Conservation (phyloP, 2,888 invertebrate species). For the Octodonta nipae region DNA sequence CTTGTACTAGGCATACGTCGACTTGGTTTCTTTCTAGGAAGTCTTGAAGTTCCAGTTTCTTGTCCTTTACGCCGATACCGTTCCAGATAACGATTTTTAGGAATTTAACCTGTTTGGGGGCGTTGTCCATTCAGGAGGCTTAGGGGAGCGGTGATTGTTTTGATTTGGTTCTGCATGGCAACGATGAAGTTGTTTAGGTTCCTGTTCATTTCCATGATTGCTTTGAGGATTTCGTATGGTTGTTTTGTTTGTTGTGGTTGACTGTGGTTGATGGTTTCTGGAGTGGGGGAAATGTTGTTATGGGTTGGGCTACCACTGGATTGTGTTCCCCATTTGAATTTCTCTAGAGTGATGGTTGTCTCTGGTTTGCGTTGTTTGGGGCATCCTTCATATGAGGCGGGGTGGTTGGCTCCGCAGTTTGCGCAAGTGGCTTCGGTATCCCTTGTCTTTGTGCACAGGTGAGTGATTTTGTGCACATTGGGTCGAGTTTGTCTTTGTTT, state of each 20-base stretch:
- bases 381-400: no score
- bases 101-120: neutral
- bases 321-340: no score
- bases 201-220: neutral
- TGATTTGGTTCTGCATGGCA: neutral
- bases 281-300: no score
- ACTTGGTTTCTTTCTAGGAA: neutral
- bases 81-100: neutral
- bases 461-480: slow-evolving; percentile 2
- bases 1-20: neutral
- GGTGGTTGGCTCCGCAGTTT: no score
- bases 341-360: no score
- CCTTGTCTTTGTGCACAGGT: neutral
- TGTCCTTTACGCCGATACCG: neutral
- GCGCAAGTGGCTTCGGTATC: neutral
- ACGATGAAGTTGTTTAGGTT: neutral
- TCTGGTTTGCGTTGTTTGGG: no score
- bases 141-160: neutral
- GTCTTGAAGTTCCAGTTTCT: neutral
- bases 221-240: neutral
- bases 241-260: neutral
- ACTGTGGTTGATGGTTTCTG: neutral
- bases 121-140: neutral
- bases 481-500: neutral
- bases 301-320: no score